Evolutionary conservation across 2,888 invertebrate species (phyloP).

Genomic region (Mantis religiosa): DNA sequence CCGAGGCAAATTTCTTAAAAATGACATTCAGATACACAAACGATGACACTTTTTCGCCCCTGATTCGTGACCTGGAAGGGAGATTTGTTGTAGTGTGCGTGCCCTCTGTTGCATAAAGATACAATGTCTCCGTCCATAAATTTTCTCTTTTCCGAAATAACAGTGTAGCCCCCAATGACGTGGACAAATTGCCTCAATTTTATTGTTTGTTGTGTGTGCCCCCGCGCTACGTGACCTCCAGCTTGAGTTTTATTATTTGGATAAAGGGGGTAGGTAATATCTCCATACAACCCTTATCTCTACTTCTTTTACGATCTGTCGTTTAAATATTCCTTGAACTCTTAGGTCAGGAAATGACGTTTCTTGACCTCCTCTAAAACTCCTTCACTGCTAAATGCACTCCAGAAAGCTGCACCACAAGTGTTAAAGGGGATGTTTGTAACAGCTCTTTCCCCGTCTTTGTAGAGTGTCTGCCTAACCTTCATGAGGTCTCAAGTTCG

Average conservation of each 20-base stretch:
- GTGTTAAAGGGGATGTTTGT: too few species aligned
- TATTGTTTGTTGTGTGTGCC: neutral
- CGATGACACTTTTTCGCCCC: neutral
- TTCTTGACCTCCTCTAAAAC: neutral
- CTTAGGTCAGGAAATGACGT: neutral
- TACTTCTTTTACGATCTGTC: neutral
- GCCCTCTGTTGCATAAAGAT: neutral
- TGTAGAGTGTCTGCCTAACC: too few species aligned
- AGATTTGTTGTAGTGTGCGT: neutral
- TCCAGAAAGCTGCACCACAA: too few species aligned
- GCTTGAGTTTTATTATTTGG: neutral
- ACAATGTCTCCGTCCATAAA: slow-evolving; percentile 9
- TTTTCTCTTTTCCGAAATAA: slow-evolving; percentile 1
- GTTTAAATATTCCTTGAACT: neutral
- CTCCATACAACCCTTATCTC: neutral
- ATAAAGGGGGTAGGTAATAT: neutral
- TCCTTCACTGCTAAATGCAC: too few species aligned
- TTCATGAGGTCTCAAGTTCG: too few species aligned
- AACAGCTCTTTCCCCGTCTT: too few species aligned
- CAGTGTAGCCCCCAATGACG: neutral
- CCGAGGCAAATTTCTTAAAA: neutral
- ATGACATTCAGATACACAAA: neutral
- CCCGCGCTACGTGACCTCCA: neutral
- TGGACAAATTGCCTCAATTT: slow-evolving; percentile 13
- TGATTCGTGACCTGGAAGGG: neutral